Evolutionary conservation across 2,888 invertebrate genomes (phyloP).

Genomic region (Melieria picta): DNA sequence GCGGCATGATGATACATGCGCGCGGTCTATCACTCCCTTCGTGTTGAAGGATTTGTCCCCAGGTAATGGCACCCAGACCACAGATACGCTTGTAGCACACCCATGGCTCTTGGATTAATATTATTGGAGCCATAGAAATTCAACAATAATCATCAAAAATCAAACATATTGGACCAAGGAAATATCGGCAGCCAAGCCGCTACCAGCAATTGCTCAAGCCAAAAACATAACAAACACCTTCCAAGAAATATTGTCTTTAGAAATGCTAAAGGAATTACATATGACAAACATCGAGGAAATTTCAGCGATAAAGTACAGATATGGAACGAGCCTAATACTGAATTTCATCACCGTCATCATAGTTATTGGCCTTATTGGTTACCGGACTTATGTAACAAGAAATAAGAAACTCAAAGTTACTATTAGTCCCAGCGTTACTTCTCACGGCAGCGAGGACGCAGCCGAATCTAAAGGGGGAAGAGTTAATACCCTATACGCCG

Average conservation of each 20-base stretch:
- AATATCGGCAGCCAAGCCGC: not conserved
- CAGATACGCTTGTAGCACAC: too few relatives aligned
- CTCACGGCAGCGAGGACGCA: too few relatives aligned
- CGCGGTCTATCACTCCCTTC: too few relatives aligned
- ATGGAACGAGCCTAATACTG: constrained; percentile 11
- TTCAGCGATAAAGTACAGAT: constrained; percentile 13
- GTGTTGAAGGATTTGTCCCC: too few relatives aligned
- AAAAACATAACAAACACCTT: constrained; percentile 17
- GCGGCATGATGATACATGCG: too few relatives aligned
- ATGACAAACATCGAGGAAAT: constrained; percentile 19
- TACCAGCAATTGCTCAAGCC: constrained; percentile 14
- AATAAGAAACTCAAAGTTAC: not conserved
- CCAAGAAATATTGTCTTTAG: constrained; percentile 15
- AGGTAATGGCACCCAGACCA: too few relatives aligned
- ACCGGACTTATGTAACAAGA: not conserved
- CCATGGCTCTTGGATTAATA: too few relatives aligned
- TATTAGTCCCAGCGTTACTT: not conserved
- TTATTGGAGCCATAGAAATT: not conserved
- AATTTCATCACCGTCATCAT: constrained; percentile 18
- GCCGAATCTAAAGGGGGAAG: not conserved
- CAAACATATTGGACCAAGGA: not conserved
- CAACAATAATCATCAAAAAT: not conserved
- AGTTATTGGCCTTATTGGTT: not conserved
- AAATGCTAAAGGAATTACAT: constrained; percentile 17
- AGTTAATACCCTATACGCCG: too few relatives aligned